Percentiles rank a stretch among this genome's conserved stretches.
These are phyloP conservation scores for Tiphia femorata DNA, from an alignment of 2,888 invertebrate species.

Conservation along the genomic window DNA sequence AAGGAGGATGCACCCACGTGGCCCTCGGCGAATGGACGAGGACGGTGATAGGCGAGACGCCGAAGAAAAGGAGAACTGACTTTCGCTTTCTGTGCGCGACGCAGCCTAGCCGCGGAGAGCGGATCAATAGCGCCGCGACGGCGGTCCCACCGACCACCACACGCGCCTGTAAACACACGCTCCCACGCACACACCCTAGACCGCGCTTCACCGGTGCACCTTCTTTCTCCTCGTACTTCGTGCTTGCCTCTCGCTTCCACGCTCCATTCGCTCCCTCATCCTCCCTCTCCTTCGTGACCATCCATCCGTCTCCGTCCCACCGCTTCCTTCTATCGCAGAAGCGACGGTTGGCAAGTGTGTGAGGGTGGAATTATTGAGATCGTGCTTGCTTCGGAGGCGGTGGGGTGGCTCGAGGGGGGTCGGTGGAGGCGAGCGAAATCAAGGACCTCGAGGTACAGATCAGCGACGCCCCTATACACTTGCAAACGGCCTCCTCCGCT, in stretches of 20 bases:
- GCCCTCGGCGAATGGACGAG: slow-evolving; percentile 47
- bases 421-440: slow-evolving; percentile 19
- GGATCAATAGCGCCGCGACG: slow-evolving; percentile 65
- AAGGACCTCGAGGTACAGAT: slow-evolving; percentile 44
- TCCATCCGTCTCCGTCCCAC: no score
- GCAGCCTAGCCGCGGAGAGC: slow-evolving; percentile 53
- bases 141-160: slow-evolving; percentile 24
- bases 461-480: slow-evolving; percentile 10
- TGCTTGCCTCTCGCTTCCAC: background rate
- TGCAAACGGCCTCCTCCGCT: background rate
- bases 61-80: slow-evolving; percentile 58
- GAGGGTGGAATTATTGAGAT: slow-evolving; percentile 53
- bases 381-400: slow-evolving; percentile 27
- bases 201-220: background rate
- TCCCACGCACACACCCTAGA: background rate
- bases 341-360: no score
- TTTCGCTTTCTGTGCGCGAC: slow-evolving; percentile 65
- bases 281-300: no score
- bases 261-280: slow-evolving; percentile 4
- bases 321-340: no score
- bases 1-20: slow-evolving; percentile 44
- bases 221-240: background rate
- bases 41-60: slow-evolving; percentile 45
- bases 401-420: slow-evolving; percentile 4
- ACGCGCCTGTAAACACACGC: background rate